These are phyloP conservation scores for Zapus hudsonius DNA, from an alignment of 2,113 vertebrate species.

Conservation along the genomic window DNA sequence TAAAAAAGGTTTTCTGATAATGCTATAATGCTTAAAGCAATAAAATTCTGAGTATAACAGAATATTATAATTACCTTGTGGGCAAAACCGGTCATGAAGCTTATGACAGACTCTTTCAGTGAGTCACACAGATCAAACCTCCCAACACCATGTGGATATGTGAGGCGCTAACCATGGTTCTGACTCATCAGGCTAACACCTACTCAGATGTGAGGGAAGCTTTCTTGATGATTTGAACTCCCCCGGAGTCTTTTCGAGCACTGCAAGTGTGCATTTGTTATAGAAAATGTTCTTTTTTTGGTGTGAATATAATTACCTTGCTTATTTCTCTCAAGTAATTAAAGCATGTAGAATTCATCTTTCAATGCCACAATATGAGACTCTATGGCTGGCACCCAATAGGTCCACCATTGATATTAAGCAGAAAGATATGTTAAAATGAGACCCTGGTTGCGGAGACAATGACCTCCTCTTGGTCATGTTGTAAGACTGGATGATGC, in stretches of 20 bases:
- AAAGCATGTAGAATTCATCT: not conserved
- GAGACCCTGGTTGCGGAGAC: not conserved
- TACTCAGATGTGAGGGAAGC: not conserved
- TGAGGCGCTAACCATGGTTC: not conserved
- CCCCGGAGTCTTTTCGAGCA: not conserved
- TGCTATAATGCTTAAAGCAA: not conserved
- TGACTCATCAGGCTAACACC: not conserved
- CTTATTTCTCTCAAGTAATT: constrained; percentile 36
- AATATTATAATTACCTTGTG: not conserved
- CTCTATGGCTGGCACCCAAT: not conserved
- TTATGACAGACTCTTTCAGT: not conserved
- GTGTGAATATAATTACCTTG: not conserved
- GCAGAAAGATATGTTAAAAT: not conserved
- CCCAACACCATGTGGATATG: too few relatives aligned
- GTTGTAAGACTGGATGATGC: not conserved
- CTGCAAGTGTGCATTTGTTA: not conserved
- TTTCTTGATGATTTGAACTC: not conserved
- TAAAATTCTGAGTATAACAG: not conserved
- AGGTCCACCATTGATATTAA: not conserved
- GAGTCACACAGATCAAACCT: not conserved
- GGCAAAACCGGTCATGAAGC: not conserved
- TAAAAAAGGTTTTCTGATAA: not conserved
- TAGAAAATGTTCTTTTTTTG: not conserved
- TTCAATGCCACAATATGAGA: not conserved
- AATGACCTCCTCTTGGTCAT: constrained; percentile 1